Evolutionary conservation across 2,888 invertebrate genomes (phyloP).

Genomic region (Quadriops clusia): DNA sequence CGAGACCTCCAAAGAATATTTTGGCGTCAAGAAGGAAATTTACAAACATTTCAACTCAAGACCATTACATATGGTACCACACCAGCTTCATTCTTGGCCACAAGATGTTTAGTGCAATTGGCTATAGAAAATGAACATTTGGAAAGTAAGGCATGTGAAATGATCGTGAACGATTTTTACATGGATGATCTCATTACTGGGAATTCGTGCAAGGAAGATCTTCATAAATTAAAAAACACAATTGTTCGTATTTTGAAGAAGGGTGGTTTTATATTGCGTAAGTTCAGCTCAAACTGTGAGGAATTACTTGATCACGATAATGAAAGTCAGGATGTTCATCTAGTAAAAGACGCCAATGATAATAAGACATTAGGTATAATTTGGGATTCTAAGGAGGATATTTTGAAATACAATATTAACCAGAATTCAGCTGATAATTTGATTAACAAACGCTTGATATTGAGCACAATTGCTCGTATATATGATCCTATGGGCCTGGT

Average conservation of each 20-base stretch:
- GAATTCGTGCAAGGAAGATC: conserved; percentile 8
- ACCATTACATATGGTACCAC: conserved; percentile 23
- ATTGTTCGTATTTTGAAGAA: conserved; percentile 7
- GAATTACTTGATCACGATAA: conserved; percentile 2
- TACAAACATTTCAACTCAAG: conserved; percentile 6
- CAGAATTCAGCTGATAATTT: neutral
- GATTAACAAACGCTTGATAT: conserved; percentile 8
- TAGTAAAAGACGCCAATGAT: neutral
- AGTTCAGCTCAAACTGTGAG: conserved; percentile 19
- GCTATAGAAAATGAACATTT: conserved; percentile 17
- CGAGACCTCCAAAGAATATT: conserved; percentile 27
- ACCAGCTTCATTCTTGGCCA: conserved; percentile 22
- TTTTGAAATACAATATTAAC: conserved; percentile 9
- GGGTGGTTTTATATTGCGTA: conserved; percentile 16
- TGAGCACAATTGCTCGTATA: conserved; percentile 15
- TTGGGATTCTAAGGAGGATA: conserved; percentile 9
- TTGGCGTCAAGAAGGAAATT: conserved; percentile 21
- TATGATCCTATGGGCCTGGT: conserved; percentile 19
- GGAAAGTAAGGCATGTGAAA: conserved; percentile 9
- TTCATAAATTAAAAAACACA: conserved; percentile 12
- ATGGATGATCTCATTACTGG: conserved; percentile 21
- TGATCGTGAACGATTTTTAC: conserved; percentile 21
- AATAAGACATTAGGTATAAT: conserved; percentile 10
- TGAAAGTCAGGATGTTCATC: neutral
- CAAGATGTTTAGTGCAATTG: conserved; percentile 20